Conservation (phyloP, 1,140 invertebrate genomes). For the Panagrolaimus sp. region DNA sequence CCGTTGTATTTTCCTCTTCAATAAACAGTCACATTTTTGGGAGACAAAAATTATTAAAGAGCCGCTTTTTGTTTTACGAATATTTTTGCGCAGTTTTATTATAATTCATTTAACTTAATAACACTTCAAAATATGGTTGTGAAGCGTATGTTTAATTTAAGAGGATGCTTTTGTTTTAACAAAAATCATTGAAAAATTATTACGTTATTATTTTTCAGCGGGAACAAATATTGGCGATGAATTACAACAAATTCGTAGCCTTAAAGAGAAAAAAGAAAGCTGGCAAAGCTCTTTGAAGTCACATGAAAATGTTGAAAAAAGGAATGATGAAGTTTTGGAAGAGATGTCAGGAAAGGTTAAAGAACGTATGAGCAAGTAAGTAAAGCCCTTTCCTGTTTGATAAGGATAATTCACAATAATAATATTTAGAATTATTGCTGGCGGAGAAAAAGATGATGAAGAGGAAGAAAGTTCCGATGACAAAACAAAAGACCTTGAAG, state of each 20-base stretch:
- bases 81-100: not conserved
- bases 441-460: constrained; percentile 36
- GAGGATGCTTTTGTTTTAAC: constrained; percentile 19
- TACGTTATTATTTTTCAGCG: constrained; percentile 31
- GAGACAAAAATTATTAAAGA: not conserved
- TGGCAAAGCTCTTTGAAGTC: constrained; percentile 51
- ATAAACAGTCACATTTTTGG: constrained; percentile 7
- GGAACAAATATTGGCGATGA: constrained; percentile 50
- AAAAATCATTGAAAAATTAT: constrained; percentile 4
- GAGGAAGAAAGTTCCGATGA: constrained; percentile 39
- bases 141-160: not conserved
- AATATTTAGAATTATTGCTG: constrained; percentile 25
- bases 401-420: not conserved
- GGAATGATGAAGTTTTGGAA: constrained; percentile 12
- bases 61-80: not conserved
- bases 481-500: constrained; percentile 37
- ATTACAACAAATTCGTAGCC: constrained; percentile 33
- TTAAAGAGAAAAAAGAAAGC: constrained; percentile 52
- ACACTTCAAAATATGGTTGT: not conserved
- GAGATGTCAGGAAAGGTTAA: constrained; percentile 2
- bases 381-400: not conserved
- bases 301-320: constrained; percentile 24
- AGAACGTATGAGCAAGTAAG: constrained; percentile 13
- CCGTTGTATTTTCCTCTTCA: not conserved
- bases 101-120: not conserved